Evolutionary conservation across 2,797 vertebrate species (phyloP).

Genomic region (Sebastes paucispinis): DNA sequence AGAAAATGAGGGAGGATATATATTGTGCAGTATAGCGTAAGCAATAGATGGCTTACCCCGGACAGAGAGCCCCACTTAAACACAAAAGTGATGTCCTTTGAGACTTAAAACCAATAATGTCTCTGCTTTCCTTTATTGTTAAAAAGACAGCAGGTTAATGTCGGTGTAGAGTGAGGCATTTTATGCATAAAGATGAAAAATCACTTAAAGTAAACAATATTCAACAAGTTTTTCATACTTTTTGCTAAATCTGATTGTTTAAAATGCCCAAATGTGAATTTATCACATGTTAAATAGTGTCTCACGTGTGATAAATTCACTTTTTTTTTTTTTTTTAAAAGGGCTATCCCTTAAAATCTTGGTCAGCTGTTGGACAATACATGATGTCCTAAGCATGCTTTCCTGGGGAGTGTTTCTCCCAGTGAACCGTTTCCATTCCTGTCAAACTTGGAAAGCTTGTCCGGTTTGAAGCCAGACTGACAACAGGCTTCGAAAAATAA

Average conservation of each 20-base stretch:
- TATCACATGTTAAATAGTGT: not conserved
- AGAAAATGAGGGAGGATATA: conserved; percentile 61
- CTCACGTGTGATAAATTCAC: not conserved
- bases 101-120: conserved; percentile 46
- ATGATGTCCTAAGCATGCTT: conserved; percentile 42
- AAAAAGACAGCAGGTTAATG: not conserved
- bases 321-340: not conserved
- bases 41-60: conserved; percentile 31
- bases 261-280: not conserved
- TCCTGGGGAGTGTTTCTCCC: conserved; percentile 31
- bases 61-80: conserved; percentile 59
- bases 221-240: not conserved
- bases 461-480: conserved; percentile 44
- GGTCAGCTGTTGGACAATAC: conserved; percentile 16
- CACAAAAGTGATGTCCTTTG: conserved; percentile 50
- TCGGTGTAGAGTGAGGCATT: not conserved
- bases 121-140: conserved; percentile 31
- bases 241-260: not conserved
- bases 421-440: conserved; percentile 42
- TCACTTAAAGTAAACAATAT: not conserved
- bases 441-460: conserved; percentile 40
- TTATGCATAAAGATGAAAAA: not conserved
- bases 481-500: conserved; percentile 40
- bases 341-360: conserved; percentile 1
- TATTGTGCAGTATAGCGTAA: conserved; percentile 55